Conservation (phyloP, 2,888 invertebrate species). For the Eupeodes luniger region DNA sequence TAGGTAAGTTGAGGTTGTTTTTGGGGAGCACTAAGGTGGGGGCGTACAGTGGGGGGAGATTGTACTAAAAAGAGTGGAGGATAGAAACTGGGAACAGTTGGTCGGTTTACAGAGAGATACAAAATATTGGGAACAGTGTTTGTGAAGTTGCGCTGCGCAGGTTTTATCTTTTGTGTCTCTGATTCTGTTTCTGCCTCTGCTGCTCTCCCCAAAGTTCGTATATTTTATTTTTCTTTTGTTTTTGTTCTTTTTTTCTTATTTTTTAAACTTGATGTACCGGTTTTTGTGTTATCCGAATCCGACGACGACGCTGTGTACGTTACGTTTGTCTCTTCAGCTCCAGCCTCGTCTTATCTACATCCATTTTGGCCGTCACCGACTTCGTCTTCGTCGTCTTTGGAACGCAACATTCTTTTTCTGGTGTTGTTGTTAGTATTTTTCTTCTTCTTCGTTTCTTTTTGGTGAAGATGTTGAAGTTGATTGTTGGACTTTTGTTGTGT, state of each 20-base stretch:
- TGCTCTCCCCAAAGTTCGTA: slow-evolving; percentile 17
- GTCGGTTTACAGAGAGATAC: slow-evolving; percentile 15
- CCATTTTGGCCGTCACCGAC: neutral
- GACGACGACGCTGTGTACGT: neutral
- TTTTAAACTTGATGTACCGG: slow-evolving; percentile 69
- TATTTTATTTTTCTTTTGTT: slow-evolving; percentile 46
- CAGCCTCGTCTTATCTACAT: slow-evolving; percentile 25
- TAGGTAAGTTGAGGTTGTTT: neutral
- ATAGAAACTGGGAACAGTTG: slow-evolving; percentile 52
- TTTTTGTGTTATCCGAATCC: slow-evolving; percentile 39
- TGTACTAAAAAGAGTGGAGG: slow-evolving; percentile 69
- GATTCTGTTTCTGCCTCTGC: neutral
- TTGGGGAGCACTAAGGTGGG: neutral
- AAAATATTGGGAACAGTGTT: slow-evolving; percentile 26
- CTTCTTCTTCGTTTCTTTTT: slow-evolving; percentile 10
- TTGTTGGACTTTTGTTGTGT: slow-evolving; percentile 19
- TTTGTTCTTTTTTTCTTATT: slow-evolving; percentile 25
- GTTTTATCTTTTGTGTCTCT: slow-evolving; percentile 37
- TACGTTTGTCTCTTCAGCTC: slow-evolving; percentile 17
- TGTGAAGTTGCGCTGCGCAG: slow-evolving; percentile 50
- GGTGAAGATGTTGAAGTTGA: slow-evolving; percentile 5
- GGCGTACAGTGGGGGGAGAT: neutral
- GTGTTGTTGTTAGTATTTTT: neutral
- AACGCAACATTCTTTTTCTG: slow-evolving; percentile 54
- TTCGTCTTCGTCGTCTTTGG: neutral